phyloP scores from a whole-genome alignment of 2,113 vertebrate genomes.

The Apus apus region DNA sequence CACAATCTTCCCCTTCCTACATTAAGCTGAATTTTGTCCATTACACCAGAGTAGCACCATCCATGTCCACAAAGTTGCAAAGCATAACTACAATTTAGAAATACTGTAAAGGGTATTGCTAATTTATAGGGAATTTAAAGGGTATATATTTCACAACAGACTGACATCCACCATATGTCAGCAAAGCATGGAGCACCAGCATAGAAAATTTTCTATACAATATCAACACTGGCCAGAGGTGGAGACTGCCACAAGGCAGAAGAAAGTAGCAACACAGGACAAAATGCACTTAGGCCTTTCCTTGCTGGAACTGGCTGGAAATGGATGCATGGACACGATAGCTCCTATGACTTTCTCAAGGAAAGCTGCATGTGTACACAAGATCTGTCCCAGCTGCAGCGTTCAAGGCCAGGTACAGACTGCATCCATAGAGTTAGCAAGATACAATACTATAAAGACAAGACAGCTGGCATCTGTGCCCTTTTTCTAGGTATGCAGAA shows the following conservation, averaged over 20 bases:
- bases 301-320: fast-evolving
- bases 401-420: neutral
- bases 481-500: neutral
- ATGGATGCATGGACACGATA: fast-evolving
- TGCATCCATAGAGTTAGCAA: neutral
- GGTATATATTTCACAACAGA: neutral
- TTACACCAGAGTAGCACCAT: neutral
- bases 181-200: neutral
- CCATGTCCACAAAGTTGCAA: neutral
- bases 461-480: neutral
- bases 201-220: neutral
- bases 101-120: neutral
- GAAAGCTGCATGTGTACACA: fast-evolving
- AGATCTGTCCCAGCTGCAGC: neutral
- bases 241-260: neutral
- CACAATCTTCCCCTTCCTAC: neutral
- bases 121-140: neutral
- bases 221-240: neutral
- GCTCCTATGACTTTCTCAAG: neutral
- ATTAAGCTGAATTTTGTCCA: neutral
- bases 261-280: neutral
- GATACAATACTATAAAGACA: neutral
- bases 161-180: neutral
- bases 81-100: neutral
- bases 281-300: neutral